phyloP scores from a whole-genome alignment of 2,797 vertebrate species.

The Eulemur coronatus region DNA sequence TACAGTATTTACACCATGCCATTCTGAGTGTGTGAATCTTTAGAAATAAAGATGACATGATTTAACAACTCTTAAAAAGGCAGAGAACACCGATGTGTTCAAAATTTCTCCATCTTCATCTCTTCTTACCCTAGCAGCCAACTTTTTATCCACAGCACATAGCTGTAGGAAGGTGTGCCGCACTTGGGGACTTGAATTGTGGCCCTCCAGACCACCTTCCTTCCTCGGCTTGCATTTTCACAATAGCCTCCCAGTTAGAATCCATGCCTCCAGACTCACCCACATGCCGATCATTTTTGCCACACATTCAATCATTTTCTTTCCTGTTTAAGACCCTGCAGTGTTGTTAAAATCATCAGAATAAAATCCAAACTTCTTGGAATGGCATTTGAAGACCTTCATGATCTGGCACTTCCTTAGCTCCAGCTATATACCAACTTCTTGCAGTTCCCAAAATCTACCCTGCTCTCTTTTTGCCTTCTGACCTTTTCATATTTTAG shows the following conservation, averaged over 20 bases:
- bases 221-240: not conserved
- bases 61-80: not conserved
- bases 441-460: not conserved
- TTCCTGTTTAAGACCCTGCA: not conserved
- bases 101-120: not conserved
- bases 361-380: not conserved
- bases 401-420: not conserved
- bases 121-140: not conserved
- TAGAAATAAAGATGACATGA: not conserved
- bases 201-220: not conserved
- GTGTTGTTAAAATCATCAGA: not conserved
- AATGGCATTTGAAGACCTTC: not conserved
- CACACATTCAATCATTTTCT: not conserved
- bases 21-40: not conserved
- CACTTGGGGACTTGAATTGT: not conserved
- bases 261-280: not conserved
- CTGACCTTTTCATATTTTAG: not conserved
- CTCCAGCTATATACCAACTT: not conserved
- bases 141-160: not conserved
- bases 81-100: not conserved
- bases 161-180: not conserved
- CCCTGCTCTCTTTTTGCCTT: not conserved
- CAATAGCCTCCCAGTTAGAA: not conserved
- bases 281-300: not conserved
- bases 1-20: not conserved